Percentiles rank a stretch among this genome's conserved stretches.
phyloP scores from a whole-genome alignment of 2,113 vertebrate species.

The Cryptomyrus ogoouensis region DNA sequence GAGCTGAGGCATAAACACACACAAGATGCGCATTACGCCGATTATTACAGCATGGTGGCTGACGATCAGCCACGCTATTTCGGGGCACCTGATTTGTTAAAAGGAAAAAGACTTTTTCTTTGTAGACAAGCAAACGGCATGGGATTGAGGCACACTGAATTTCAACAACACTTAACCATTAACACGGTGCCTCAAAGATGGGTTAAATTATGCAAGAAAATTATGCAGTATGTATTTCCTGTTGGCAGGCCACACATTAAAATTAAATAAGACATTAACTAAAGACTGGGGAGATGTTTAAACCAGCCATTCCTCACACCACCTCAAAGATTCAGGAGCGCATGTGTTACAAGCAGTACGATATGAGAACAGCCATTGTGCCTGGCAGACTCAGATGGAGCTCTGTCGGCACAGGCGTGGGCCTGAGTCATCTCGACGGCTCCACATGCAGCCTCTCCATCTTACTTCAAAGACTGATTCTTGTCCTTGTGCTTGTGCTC shows the following conservation, averaged over 20 bases:
- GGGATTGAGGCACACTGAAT: background rate
- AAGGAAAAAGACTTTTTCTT: background rate
- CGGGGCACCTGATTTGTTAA: background rate
- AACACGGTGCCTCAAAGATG: background rate
- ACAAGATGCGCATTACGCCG: background rate
- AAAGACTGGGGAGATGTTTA: background rate
- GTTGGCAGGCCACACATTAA: background rate
- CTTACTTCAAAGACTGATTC: constrained; percentile 84
- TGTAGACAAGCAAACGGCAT: background rate
- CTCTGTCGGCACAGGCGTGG: background rate
- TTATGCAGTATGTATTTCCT: background rate
- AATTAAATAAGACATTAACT: background rate
- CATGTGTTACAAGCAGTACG: background rate
- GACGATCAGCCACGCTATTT: background rate
- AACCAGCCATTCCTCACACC: background rate
- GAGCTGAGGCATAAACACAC: constrained; percentile 36
- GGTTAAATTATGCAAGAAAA: background rate
- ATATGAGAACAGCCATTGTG: background rate
- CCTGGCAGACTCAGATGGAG: background rate
- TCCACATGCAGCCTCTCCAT: background rate
- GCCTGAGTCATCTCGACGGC: background rate
- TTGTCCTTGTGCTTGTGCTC: constrained; percentile 90
- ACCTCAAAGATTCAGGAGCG: background rate
- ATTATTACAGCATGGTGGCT: background rate
- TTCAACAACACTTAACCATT: background rate